A percentile compares a stretch with the other conserved stretches of the same genome.
Evolutionary conservation across 1,140 invertebrate genomes (phyloP).

Genomic region (Drosophila quadrilineata): DNA sequence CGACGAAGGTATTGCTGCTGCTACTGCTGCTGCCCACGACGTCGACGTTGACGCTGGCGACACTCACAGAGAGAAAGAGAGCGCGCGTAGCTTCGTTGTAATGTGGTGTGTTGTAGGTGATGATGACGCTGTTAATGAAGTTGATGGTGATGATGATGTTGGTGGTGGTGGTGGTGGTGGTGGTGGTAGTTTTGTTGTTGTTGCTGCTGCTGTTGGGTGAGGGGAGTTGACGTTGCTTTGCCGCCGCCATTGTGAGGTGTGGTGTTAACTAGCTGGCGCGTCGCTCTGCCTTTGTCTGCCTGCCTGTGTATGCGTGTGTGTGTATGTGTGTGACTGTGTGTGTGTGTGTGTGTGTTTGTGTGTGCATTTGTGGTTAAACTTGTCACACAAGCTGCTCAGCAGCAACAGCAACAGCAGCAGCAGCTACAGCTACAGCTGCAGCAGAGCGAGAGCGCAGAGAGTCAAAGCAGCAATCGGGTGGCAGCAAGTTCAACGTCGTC

Average conservation of each 20-base stretch:
- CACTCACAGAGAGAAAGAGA: not conserved
- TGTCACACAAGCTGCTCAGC: constrained; percentile 74
- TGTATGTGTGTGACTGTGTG: constrained; percentile 51
- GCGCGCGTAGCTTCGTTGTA: too few species aligned
- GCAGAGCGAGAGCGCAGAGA: constrained; percentile 17
- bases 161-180: too few species aligned
- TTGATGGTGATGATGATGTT: too few species aligned
- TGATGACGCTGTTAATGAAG: too few species aligned
- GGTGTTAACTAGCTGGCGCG: constrained; percentile 64
- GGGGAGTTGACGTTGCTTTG: constrained; percentile 35
- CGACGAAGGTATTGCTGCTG: too few species aligned
- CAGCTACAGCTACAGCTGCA: constrained; percentile 32
- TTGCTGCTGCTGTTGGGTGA: constrained; percentile 2
- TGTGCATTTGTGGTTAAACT: constrained; percentile 77
- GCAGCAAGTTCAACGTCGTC: constrained; percentile 19
- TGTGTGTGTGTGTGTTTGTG: constrained; percentile 36
- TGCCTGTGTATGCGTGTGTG: constrained; percentile 18
- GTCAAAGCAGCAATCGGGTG: constrained; percentile 26
- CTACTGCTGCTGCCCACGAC: too few species aligned
- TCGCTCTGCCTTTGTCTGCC: constrained; percentile 26
- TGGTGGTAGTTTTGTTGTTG: too few species aligned
- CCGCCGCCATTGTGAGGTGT: constrained; percentile 72
- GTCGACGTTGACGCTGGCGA: not conserved
- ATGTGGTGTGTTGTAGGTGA: too few species aligned
- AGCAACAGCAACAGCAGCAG: constrained; percentile 36